Percentiles rank a stretch among this genome's conserved stretches.
Evolutionary conservation across 2,113 vertebrate genomes (phyloP).

Genomic region (Vicugna pacos): DNA sequence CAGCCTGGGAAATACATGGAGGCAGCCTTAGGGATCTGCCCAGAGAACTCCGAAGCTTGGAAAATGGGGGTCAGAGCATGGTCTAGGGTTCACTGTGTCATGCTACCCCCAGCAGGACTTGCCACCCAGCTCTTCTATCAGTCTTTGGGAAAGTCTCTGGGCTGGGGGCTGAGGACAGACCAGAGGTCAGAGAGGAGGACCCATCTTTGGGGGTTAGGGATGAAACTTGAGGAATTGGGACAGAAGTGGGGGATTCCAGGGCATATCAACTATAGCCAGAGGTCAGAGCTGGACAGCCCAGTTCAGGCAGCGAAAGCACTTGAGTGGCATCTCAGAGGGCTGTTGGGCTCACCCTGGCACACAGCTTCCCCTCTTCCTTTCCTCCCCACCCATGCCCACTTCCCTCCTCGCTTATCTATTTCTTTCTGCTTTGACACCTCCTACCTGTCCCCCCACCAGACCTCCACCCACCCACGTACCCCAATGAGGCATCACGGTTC

Average conservation of each 20-base stretch:
- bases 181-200: neutral
- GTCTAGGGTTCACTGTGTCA: neutral
- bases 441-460: conserved; percentile 34
- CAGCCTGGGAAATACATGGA: neutral
- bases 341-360: neutral
- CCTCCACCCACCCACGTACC: conserved; percentile 79
- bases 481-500: conserved; percentile 87
- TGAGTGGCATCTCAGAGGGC: neutral
- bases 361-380: neutral
- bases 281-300: neutral
- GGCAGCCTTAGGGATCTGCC: neutral
- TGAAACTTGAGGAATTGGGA: neutral
- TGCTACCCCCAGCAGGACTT: neutral
- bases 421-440: conserved; percentile 39
- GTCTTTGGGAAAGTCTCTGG: neutral
- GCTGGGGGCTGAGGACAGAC: neutral
- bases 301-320: rapidly evolving
- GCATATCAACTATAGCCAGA: neutral
- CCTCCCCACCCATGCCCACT: neutral
- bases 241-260: neutral
- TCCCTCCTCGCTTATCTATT: conserved; percentile 22
- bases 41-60: neutral
- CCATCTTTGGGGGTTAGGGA: neutral
- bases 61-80: neutral
- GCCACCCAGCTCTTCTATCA: neutral